phyloP scores from a whole-genome alignment of 2,113 vertebrate genomes.

The Crotophaga sulcirostris region DNA sequence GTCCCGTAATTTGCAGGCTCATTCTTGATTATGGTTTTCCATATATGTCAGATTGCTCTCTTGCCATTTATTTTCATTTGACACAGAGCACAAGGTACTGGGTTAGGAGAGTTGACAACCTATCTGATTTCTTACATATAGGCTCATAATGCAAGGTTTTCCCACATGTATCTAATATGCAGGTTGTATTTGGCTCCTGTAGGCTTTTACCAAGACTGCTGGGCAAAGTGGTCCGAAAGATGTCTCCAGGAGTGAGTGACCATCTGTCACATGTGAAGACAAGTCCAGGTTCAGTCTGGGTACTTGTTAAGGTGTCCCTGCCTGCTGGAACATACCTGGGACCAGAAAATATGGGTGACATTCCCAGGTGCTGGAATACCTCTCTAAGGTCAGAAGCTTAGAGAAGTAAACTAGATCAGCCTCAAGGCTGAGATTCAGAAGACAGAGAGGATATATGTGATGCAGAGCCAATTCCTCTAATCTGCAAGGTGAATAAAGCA shows the following conservation, averaged over 20 bases:
- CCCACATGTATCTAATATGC: neutral
- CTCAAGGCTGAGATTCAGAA: neutral
- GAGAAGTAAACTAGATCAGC: neutral
- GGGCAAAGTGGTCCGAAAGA: neutral
- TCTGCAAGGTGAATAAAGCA: neutral
- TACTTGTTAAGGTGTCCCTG: neutral
- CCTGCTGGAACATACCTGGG: neutral
- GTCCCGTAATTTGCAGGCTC: neutral
- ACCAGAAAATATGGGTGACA: neutral
- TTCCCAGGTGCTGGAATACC: neutral
- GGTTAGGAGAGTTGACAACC: neutral
- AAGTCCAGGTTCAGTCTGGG: neutral
- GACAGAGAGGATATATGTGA: neutral
- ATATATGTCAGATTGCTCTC: neutral
- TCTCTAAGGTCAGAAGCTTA: neutral
- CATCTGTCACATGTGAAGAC: neutral
- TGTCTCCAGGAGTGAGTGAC: neutral
- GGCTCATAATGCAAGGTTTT: neutral
- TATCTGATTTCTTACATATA: neutral
- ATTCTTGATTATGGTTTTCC: neutral
- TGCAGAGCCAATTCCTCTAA: neutral
- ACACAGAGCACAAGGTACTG: neutral
- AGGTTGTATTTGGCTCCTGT: neutral
- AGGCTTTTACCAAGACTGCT: neutral
- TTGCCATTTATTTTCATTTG: neutral